phyloP scores from a whole-genome alignment of 1,140 invertebrate genomes.

The Bombus cullumanus region DNA sequence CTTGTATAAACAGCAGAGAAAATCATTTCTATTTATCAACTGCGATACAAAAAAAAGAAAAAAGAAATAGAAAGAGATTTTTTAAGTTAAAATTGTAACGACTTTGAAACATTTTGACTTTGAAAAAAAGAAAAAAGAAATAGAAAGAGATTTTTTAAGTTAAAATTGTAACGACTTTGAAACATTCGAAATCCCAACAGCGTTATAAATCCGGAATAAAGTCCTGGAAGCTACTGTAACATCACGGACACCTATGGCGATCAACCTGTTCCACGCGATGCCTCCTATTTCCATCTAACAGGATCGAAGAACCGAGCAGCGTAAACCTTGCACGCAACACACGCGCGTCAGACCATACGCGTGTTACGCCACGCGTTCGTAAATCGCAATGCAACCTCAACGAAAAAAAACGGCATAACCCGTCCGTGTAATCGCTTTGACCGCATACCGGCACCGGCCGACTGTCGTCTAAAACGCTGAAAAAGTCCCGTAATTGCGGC shows the following conservation, averaged over 20 bases:
- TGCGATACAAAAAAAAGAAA: too few relatives aligned
- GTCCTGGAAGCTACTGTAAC: not conserved
- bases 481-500: conserved; percentile 26
- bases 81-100: too few relatives aligned
- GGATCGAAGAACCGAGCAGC: not conserved
- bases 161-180: not conserved
- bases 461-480: not conserved
- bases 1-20: not conserved
- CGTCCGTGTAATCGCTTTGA: not conserved
- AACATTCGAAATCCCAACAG: not conserved
- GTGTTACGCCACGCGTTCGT: not conserved
- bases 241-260: not conserved
- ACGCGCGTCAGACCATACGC: not conserved
- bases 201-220: too few relatives aligned
- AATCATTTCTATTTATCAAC: not conserved
- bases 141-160: too few relatives aligned
- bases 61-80: too few relatives aligned
- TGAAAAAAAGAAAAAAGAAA: too few relatives aligned
- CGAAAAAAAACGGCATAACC: not conserved
- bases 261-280: not conserved
- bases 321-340: not conserved
- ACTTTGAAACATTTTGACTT: too few relatives aligned
- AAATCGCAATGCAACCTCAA: not conserved
- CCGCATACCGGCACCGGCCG: conserved; percentile 9
- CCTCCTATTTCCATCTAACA: not conserved